These are phyloP conservation scores for Troides helena DNA, from an alignment of 2,888 invertebrate species.

Conservation along the genomic window DNA sequence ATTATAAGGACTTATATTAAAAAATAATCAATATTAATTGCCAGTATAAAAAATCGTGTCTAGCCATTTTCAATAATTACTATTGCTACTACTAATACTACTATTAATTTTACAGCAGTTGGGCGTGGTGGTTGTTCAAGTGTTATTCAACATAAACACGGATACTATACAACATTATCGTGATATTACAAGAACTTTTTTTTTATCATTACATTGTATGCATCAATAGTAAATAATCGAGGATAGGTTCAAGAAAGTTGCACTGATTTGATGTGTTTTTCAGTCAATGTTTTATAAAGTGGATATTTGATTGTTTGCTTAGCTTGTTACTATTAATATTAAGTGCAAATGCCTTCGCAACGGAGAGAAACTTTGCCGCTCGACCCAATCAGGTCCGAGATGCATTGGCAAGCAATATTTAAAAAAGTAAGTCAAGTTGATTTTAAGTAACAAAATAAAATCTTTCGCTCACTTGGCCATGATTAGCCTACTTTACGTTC, in stretches of 20 bases:
- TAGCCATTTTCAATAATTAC: no score
- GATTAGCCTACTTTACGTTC: slow-evolving; percentile 11
- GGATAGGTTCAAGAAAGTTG: slow-evolving; percentile 36
- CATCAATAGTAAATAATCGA: slow-evolving; percentile 53
- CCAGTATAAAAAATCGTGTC: no score
- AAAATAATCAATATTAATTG: no score
- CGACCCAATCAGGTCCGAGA: slow-evolving; percentile 68
- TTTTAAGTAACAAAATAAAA: slow-evolving; percentile 16
- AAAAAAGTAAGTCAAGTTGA: slow-evolving; percentile 60
- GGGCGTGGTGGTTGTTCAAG: slow-evolving; percentile 26
- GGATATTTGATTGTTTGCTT: slow-evolving; percentile 38
- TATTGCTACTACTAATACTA: no score
- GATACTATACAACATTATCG: slow-evolving; percentile 37
- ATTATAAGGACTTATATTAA: no score
- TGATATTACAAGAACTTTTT: slow-evolving; percentile 39
- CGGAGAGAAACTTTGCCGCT: slow-evolving; percentile 67
- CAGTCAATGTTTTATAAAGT: slow-evolving; percentile 29
- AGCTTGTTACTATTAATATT: slow-evolving; percentile 40
- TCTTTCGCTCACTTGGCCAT: slow-evolving; percentile 22
- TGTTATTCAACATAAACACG: slow-evolving; percentile 37
- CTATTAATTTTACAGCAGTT: slow-evolving; percentile 34
- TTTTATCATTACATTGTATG: slow-evolving; percentile 51
- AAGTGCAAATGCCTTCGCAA: slow-evolving; percentile 62
- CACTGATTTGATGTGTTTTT: slow-evolving; percentile 43
- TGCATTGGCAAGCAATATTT: slow-evolving; percentile 76